Evolutionary conservation across 2,797 vertebrate genomes (phyloP).

Genomic region (Acanthurus leucopareius): DNA sequence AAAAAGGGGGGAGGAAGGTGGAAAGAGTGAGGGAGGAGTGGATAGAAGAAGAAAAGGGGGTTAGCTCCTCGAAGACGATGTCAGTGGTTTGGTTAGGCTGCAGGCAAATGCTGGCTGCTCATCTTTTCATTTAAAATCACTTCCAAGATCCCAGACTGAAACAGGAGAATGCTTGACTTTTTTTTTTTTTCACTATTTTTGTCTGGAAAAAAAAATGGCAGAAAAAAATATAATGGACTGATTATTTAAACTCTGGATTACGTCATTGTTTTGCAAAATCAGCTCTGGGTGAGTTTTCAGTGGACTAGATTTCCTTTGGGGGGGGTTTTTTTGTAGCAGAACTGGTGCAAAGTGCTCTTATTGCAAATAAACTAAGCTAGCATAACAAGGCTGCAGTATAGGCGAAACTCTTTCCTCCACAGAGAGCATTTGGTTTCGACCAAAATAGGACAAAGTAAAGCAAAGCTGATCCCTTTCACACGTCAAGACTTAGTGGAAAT

Average conservation of each 20-base stretch:
- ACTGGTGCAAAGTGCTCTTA: background rate
- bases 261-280: background rate
- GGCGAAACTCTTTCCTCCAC: background rate
- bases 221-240: too few species aligned
- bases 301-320: background rate
- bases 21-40: slow-evolving; percentile 26
- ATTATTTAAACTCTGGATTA: background rate
- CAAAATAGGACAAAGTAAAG: slow-evolving; percentile 52
- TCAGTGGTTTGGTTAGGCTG: background rate
- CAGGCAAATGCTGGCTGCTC: background rate
- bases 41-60: slow-evolving; percentile 57
- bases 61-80: slow-evolving; percentile 43
- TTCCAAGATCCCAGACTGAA: too few species aligned
- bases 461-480: background rate
- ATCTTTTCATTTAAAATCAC: too few species aligned
- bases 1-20: slow-evolving; percentile 32
- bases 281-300: too few species aligned
- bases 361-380: slow-evolving; percentile 25
- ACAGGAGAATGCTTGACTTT: too few species aligned
- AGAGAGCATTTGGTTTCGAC: slow-evolving; percentile 19
- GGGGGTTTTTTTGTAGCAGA: background rate
- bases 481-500: slow-evolving; percentile 25
- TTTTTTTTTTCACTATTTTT: too few species aligned
- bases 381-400: background rate
- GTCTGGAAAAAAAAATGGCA: too few species aligned